Base-by-base conservation (phyloP, 1,140 invertebrate species). In the Eriosoma lanigerum region DNA sequence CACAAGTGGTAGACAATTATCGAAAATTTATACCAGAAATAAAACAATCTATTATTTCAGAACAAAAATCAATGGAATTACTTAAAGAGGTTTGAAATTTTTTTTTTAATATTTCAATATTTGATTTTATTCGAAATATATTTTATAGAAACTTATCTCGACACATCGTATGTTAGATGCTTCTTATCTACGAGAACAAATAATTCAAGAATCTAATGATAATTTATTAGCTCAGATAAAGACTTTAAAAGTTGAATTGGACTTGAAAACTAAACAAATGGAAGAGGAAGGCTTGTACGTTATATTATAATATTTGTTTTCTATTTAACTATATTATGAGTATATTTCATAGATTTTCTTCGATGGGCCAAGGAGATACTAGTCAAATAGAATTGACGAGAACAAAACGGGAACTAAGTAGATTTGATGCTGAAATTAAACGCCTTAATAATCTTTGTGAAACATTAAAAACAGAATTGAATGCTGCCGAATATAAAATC, bases 261-360 rank as follows among this genome's bases (percentile, higher is more conserved):
- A 78, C 17, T 38, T 38, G 1, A 78, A 78, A 48, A 78, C 13
- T 29, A 78, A 78, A 48, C 75, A 78, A 78, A 78, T 78, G 29
- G 75, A 78, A 78, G 75, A 78, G n/a, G 75, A 78, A 78, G 24
- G 75, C 13, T 44, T 78, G 75, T 78, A 58, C 48, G 56, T 48
- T 54, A 10, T 12, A 1, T 68, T 0, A 4, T 4, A 38, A 24
- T 17, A 3, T 48, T 29, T 50, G n/a, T 48, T 48, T 46, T 48
- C 15, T 8, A 1, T 12, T 64, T 66, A 1, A 4, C 1, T n/a
- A 21, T 9, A 5, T 21, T 66, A n/a, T n/a, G n/a, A n/a, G n/a
- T 66, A 38, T 38, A 38, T 38, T 8, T 38, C 32, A 0, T 38
- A 78, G 75, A 15, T 78, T 78, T 78, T 78, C 75, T n/a, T 62